Evolutionary conservation across 2,797 vertebrate species (phyloP).

Genomic region (Catharus ustulatus): DNA sequence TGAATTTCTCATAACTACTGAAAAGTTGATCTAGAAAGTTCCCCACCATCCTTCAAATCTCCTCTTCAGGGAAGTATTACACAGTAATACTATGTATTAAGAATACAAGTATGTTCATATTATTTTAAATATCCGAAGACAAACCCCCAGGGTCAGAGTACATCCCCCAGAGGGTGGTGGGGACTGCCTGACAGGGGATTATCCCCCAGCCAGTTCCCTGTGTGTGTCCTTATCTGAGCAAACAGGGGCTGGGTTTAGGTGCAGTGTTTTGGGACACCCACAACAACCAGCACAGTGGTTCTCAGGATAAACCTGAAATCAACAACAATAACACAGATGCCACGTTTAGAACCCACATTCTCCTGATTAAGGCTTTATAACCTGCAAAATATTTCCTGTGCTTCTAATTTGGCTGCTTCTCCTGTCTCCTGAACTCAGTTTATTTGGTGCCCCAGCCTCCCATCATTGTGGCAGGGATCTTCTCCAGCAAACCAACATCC

Average conservation of each 20-base stretch:
- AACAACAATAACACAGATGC: rapidly evolving
- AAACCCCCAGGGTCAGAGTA: not conserved
- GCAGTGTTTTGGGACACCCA: not conserved
- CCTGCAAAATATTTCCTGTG: not conserved
- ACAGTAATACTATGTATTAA: too few species aligned
- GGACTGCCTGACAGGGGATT: not conserved
- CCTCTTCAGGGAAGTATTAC: not conserved
- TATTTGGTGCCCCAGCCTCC: constrained; percentile 67
- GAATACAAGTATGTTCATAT: not conserved
- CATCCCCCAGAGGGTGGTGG: not conserved
- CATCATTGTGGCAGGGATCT: constrained; percentile 57
- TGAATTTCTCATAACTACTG: not conserved
- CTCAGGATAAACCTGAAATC: not conserved
- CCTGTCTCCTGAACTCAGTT: not conserved
- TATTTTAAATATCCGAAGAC: not conserved
- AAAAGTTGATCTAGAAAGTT: not conserved
- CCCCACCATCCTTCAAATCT: not conserved
- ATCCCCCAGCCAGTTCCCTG: not conserved
- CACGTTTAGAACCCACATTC: not conserved
- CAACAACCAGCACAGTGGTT: not conserved
- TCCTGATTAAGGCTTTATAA: not conserved
- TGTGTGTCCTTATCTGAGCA: rapidly evolving
- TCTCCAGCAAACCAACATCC: constrained; percentile 73
- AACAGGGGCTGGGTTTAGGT: not conserved
- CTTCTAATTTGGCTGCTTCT: not conserved